Evolutionary conservation across 2,888 invertebrate genomes (phyloP).

Genomic region (Hydrotaea diabolus): DNA sequence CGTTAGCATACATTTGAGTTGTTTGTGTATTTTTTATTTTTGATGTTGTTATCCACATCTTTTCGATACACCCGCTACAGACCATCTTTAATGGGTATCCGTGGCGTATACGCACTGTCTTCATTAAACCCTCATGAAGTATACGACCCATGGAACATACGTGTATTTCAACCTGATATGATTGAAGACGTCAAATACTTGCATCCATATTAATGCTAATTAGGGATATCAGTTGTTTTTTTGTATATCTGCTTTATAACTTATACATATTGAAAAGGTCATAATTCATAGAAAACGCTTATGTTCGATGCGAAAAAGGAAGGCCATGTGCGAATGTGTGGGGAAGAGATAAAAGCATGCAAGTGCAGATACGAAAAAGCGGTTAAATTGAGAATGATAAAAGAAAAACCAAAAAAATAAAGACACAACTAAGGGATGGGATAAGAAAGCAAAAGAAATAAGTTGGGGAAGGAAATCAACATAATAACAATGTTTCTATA

Average conservation of each 20-base stretch:
- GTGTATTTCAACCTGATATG: neutral
- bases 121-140: neutral
- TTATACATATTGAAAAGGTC: neutral
- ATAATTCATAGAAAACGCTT: neutral
- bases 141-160: neutral
- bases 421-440: slow-evolving; percentile 50
- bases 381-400: slow-evolving; percentile 40
- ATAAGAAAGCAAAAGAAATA: slow-evolving; percentile 13
- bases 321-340: slow-evolving; percentile 17
- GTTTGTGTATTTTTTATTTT: too few relatives aligned
- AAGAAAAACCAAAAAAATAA: neutral
- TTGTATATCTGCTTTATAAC: neutral
- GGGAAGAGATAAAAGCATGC: slow-evolving; percentile 48
- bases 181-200: too few relatives aligned
- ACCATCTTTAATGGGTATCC: too few relatives aligned
- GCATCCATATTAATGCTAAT: too few relatives aligned
- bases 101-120: neutral
- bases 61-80: too few relatives aligned
- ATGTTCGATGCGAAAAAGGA: neutral
- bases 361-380: slow-evolving; percentile 55
- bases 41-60: too few relatives aligned
- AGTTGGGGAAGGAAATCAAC: neutral
- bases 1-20: too few relatives aligned
- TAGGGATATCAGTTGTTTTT: too few relatives aligned
- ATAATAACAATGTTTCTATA: slow-evolving; percentile 20